phyloP scores from a whole-genome alignment of 2,797 vertebrate genomes.

The Macroramphosus scolopax region DNA sequence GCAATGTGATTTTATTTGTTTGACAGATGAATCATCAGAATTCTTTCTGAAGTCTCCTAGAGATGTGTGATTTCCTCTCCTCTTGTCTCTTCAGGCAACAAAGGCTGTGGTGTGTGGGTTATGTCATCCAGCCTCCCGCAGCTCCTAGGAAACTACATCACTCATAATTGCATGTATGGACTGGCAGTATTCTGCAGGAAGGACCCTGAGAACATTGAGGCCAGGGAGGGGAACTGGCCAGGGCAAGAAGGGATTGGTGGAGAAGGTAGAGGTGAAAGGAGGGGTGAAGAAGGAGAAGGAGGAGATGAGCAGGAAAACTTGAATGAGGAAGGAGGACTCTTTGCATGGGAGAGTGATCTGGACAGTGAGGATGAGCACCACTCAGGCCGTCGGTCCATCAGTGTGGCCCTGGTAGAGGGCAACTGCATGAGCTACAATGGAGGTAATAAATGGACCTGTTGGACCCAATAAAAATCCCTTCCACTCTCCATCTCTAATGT shows the following conservation, averaged over 20 bases:
- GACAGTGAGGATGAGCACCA: conserved; percentile 86
- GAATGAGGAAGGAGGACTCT: conserved; percentile 86
- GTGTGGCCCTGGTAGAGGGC: conserved; percentile 84
- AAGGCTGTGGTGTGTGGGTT: conserved; percentile 91
- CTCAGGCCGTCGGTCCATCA: conserved; percentile 78
- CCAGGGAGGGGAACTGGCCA: conserved; percentile 74
- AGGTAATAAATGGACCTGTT: conserved; percentile 39
- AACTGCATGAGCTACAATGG: conserved; percentile 85
- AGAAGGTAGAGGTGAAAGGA: conserved; percentile 64
- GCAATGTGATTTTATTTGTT: neutral
- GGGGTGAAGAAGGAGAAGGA: conserved; percentile 66
- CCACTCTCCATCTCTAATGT: neutral
- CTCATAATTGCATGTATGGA: conserved; percentile 89
- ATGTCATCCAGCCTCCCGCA: conserved; percentile 91
- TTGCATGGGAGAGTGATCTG: conserved; percentile 86
- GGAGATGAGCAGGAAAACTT: conserved; percentile 82
- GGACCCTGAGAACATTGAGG: conserved; percentile 74
- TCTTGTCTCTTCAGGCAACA: conserved; percentile 80
- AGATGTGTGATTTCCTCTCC: neutral
- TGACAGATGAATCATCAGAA: no score
- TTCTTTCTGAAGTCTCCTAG: neutral
- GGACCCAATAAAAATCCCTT: neutral
- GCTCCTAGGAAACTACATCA: conserved; percentile 85
- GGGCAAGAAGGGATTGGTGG: conserved; percentile 74
- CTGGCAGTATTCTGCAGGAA: conserved; percentile 89